These are phyloP conservation scores for Troides oblongomaculatus DNA, from an alignment of 2,888 invertebrate species.

Conservation along the genomic window DNA sequence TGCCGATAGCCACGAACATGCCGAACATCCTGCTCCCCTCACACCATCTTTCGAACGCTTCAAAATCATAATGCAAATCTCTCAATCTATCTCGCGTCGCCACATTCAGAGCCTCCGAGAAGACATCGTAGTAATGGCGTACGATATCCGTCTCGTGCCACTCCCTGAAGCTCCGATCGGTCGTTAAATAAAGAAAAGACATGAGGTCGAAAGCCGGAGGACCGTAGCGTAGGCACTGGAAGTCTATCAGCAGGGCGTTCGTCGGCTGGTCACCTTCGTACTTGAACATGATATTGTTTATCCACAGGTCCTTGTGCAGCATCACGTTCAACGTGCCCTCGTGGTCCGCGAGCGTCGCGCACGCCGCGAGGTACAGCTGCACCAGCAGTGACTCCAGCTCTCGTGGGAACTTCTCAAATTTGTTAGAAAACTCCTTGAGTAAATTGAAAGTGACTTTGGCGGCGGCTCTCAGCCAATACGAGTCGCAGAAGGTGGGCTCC, in stretches of 20 bases:
- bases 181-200: conserved; percentile 53
- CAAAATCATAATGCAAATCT: conserved; percentile 36
- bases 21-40: conserved; percentile 37
- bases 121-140: conserved; percentile 50
- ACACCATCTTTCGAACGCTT: conserved; percentile 34
- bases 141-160: conserved; percentile 46
- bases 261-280: conserved; percentile 48
- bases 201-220: conserved; percentile 66
- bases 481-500: conserved; percentile 52
- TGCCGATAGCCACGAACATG: conserved; percentile 33
- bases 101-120: conserved; percentile 43
- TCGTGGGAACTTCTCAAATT: conserved; percentile 37
- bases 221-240: conserved; percentile 59
- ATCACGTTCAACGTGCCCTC: conserved; percentile 55
- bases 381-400: conserved; percentile 46
- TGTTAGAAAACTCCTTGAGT: conserved; percentile 50
- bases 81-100: conserved; percentile 43
- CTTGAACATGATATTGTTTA: conserved; percentile 64
- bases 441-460: conserved; percentile 55
- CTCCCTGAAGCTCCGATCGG: conserved; percentile 50
- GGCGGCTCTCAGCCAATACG: conserved; percentile 52
- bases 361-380: conserved; percentile 46
- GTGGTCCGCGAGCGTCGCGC: conserved; percentile 47
- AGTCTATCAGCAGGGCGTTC: conserved; percentile 60
- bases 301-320: conserved; percentile 66